Base-by-base conservation (phyloP, 2,888 invertebrate genomes). In the Prosapia bicincta region DNA sequence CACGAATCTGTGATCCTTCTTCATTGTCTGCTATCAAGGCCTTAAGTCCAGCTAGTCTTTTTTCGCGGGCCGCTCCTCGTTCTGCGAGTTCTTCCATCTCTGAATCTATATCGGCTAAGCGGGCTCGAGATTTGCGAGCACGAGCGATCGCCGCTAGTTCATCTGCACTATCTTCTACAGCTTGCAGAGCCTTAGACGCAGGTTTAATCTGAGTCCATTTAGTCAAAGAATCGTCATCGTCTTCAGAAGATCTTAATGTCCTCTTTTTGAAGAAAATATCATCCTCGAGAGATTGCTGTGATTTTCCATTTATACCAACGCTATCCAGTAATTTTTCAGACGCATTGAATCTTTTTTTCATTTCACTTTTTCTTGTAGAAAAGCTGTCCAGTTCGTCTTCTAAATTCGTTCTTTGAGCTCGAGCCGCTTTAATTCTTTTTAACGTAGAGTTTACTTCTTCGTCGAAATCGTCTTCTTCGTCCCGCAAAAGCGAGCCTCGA, bases 81-180 rank as follows among this genome's bases (percentile, higher is more conserved):
- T 92, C 92, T 23, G 87, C 89, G 77, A 93, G 85, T 80, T 90
- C 91, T 66, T 90, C 88, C 91, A 93, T 92, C 84, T 94, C 93
- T 71, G 90, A 90, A 82, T 93, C 93, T 66, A 94, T 85, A 81
- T 93, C 93, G 43, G 88, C 88, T 23, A 93, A 85, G 69, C 93
- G 88, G 10, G 91, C 91, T 79, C 91, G 88, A 1, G 90, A 88
- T 28, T 88, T 89, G 80, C 88, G 89, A 0, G 92, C 93, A 70
- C 93, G 85, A 68, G 88, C 86, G 24, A 88, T 88, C 0, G 93
- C 92, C 0, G 89, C 89, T 78, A 87, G 86, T 0, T 86, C 86
- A 7, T 72, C 78, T 1, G 76, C 77, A 0, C 82, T 81, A 13
- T 83, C 82, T 68, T 87, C 88, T 9, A 80, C 76, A 54, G 83